A percentile compares a stretch with the other conserved stretches of the same genome.
Conservation (phyloP, 2,797 vertebrate genomes). For the Epinephelus coioides region DNA sequence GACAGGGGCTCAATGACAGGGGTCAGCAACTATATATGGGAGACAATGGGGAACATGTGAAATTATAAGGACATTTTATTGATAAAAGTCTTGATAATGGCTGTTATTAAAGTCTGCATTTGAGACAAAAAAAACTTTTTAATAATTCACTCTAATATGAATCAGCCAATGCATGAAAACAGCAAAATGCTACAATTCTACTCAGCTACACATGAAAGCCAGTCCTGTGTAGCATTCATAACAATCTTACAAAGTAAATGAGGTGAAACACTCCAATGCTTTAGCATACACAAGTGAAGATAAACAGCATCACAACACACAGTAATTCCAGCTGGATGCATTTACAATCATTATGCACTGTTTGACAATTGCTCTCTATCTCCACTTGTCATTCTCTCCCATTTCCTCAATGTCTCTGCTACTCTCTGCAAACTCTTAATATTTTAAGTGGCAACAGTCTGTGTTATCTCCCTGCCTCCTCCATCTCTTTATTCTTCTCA, state of each 20-base stretch:
- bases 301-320: constrained; percentile 30
- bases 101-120: neutral
- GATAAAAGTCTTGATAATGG: neutral
- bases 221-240: constrained; percentile 11
- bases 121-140: neutral
- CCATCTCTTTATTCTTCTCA: constrained; percentile 21
- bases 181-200: neutral
- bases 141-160: neutral
- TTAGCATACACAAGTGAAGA: constrained; percentile 22
- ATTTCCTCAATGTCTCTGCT: constrained; percentile 28
- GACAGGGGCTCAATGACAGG: neutral
- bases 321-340: constrained; percentile 27
- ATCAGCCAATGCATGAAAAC: neutral
- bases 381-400: constrained; percentile 18
- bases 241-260: constrained; percentile 1
- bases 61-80: neutral
- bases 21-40: neutral
- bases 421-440: constrained; percentile 24
- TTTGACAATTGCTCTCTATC: constrained; percentile 27
- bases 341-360: constrained; percentile 25
- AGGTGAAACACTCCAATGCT: constrained; percentile 16
- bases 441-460: constrained; percentile 34
- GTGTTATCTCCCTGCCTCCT: constrained; percentile 21
- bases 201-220: neutral
- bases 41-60: neutral